Evolutionary conservation across 2,888 invertebrate genomes (phyloP), one percentile per base, ranked within the genome.

Genomic region (Rotaria macrura): DNA sequence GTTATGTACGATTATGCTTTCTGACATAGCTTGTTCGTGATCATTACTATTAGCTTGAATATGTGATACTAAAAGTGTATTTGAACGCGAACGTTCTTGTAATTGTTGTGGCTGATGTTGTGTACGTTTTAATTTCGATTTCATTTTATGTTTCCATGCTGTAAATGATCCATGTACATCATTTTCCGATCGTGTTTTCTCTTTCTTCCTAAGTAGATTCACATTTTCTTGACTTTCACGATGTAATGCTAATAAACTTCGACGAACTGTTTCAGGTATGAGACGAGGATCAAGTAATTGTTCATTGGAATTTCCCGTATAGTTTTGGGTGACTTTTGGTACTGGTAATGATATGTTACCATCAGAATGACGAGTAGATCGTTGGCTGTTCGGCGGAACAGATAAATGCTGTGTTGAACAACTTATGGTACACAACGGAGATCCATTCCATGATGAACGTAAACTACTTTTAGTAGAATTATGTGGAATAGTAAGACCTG

Each of bases 101-200:
- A 29, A 10, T 43, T 79, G 43, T 25, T 38, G 43, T 79, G 4
- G n/a, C 3, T 79, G 40, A n/a, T 25, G 25, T 14, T 40, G 79
- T 43, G 79, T 79, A 43, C 34, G 79, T 79, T 79, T 79, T n/a
- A 79, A 43, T 79, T 79, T 79, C n/a, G 79, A 79, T 79, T 43
- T 79, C 79, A 79, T 79, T 43, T 79, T 79, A 9, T 25, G 43
- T 43, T 79, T 79, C 40, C 40, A 79, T 43, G 79, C 43, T 43
- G 43, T 43, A 20, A 79, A 43, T 43, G 23, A n/a, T 43, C 79
- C 79, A 79, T 79, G 25, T 43, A 79, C 79, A 79, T 79, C 79
- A 43, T 43, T 79, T 79, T 79, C 79, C 3, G 43, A 43, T 43
- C 43, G 25, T 9, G 79, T 79, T 43, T 79, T 40, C 1, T 43